These are phyloP conservation scores for Podarcis muralis DNA, from an alignment of 2,113 vertebrate genomes.

Conservation along the genomic window DNA sequence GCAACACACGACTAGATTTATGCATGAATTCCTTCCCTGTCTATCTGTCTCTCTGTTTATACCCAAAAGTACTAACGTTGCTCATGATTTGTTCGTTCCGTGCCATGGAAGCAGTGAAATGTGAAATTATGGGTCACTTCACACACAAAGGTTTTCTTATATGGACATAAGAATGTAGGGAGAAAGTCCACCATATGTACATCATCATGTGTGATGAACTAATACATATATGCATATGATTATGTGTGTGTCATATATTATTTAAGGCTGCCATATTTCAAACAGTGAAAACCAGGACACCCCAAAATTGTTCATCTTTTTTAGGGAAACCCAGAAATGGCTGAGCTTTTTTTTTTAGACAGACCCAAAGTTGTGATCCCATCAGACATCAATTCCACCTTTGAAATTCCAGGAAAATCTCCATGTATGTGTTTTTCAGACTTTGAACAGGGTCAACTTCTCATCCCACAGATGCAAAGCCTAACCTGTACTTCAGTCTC, in stretches of 20 bases:
- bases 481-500: neutral
- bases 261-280: no score
- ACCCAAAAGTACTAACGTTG: neutral
- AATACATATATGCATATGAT: neutral
- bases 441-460: neutral
- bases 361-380: no score
- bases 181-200: neutral
- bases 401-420: neutral
- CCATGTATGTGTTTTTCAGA: neutral
- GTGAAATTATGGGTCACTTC: neutral
- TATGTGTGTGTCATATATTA: no score
- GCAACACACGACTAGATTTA: neutral
- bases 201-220: neutral
- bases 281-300: no score
- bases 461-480: neutral
- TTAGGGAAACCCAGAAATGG: no score
- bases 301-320: no score
- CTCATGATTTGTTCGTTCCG: neutral
- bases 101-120: neutral
- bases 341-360: no score
- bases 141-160: neutral
- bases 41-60: slow-evolving; percentile 5
- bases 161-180: neutral
- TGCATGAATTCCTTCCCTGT: neutral
- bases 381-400: no score